These are phyloP conservation scores for Linhomoeus sp. DNA, from an alignment of 2,888 invertebrate species.

Conservation along the genomic window DNA sequence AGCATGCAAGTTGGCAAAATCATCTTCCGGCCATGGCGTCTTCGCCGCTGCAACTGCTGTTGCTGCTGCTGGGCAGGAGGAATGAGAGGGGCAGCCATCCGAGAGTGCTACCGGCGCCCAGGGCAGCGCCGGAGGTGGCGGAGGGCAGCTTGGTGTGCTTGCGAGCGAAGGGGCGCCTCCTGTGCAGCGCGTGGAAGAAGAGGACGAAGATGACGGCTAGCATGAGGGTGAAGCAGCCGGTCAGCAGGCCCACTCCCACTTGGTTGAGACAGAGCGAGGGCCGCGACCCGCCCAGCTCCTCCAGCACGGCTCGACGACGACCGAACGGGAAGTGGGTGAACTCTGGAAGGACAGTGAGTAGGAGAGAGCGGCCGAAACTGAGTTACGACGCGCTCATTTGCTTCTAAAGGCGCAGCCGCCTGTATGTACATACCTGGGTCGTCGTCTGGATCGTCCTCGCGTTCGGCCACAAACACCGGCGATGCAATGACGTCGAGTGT, in stretches of 20 bases:
- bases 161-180: no score
- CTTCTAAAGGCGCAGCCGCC: no score
- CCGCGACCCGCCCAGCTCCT: not conserved
- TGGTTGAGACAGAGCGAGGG: not conserved
- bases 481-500: conserved; percentile 1
- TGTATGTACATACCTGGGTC: not conserved
- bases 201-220: not conserved
- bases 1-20: no score
- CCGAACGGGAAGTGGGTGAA: conserved; percentile 2
- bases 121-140: no score
- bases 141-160: no score
- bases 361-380: not conserved
- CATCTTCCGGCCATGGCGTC: no score
- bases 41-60: no score
- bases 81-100: no score
- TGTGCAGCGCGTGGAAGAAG: not conserved
- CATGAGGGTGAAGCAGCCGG: not conserved
- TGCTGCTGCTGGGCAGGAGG: no score
- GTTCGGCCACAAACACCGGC: not conserved
- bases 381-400: not conserved
- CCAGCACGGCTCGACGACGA: not conserved
- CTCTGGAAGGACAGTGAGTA: not conserved
- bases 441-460: not conserved
- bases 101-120: no score
- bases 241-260: not conserved